Evolutionary conservation across 2,113 vertebrate species (phyloP).

Genomic region (Semnornis frantzii): DNA sequence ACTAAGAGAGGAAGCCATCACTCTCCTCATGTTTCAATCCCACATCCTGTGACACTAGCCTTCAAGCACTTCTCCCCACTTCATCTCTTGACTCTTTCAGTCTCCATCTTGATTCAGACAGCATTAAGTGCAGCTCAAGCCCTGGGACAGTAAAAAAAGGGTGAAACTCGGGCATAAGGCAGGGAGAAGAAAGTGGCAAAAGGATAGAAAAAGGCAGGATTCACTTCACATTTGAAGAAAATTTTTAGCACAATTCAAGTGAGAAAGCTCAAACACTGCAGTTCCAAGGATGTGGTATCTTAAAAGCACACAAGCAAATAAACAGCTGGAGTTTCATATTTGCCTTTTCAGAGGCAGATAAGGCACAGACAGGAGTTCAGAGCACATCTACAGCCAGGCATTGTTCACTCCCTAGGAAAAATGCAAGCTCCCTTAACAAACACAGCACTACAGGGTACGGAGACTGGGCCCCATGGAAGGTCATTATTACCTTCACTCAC

Average conservation of each 20-base stretch:
- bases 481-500: not conserved
- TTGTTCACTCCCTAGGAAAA: not conserved
- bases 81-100: not conserved
- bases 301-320: slow-evolving; percentile 36
- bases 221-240: not conserved
- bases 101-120: not conserved
- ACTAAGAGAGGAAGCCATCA: not conserved
- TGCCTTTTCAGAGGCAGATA: slow-evolving; percentile 67
- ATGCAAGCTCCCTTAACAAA: not conserved
- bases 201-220: not conserved
- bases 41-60: not conserved
- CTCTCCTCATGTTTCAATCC: not conserved
- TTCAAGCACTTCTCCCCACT: not conserved
- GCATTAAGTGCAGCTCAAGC: not conserved
- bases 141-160: not conserved
- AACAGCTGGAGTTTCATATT: slow-evolving; percentile 28
- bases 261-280: not conserved
- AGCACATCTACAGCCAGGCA: slow-evolving; percentile 8
- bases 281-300: slow-evolving; percentile 54
- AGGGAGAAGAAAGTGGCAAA: not conserved
- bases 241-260: not conserved
- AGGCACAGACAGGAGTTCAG: not conserved
- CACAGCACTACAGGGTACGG: not conserved
- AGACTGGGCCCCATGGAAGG: not conserved
- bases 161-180: not conserved